Conservation (phyloP, 2,888 invertebrate species). For the Zygaena filipendulae region DNA sequence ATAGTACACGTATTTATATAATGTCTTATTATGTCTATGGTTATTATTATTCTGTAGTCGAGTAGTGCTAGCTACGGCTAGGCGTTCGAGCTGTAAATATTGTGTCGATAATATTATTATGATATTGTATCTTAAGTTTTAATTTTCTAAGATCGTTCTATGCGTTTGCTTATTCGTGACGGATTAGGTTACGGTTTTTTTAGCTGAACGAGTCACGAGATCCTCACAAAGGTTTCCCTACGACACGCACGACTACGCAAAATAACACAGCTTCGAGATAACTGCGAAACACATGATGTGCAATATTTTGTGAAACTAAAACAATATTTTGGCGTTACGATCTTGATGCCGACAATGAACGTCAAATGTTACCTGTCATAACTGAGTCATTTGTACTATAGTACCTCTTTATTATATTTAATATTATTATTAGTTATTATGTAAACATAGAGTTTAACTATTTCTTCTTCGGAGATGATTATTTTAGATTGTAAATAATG, state of each 20-base stretch:
- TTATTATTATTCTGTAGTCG: slow-evolving; percentile 27
- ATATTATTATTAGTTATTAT: slow-evolving; percentile 20
- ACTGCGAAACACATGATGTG: slow-evolving; percentile 57
- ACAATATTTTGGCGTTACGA: slow-evolving; percentile 65
- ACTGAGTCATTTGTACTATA: slow-evolving; percentile 65
- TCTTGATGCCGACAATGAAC: slow-evolving; percentile 58
- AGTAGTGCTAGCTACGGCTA: slow-evolving; percentile 63
- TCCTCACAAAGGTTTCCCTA: too few relatives aligned
- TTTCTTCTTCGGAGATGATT: slow-evolving; percentile 37
- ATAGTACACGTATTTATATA: slow-evolving; percentile 52
- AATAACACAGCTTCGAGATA: too few relatives aligned
- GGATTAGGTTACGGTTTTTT: too few relatives aligned
- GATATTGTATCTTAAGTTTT: too few relatives aligned
- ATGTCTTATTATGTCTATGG: slow-evolving; percentile 29
- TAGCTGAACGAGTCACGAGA: too few relatives aligned
- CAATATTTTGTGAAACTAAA: slow-evolving; percentile 65
- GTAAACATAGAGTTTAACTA: slow-evolving; percentile 33
- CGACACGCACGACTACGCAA: too few relatives aligned
- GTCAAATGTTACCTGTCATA: slow-evolving; percentile 70
- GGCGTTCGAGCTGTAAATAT: slow-evolving; percentile 50
- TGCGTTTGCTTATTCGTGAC: too few relatives aligned
- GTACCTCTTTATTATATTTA: slow-evolving; percentile 19
- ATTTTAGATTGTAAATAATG: slow-evolving; percentile 54
- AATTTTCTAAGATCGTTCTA: too few relatives aligned
- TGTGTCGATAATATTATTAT: slow-evolving; percentile 34